Evolutionary conservation across 2,797 vertebrate species (phyloP).

Genomic region (Lithobates sylvaticus): DNA sequence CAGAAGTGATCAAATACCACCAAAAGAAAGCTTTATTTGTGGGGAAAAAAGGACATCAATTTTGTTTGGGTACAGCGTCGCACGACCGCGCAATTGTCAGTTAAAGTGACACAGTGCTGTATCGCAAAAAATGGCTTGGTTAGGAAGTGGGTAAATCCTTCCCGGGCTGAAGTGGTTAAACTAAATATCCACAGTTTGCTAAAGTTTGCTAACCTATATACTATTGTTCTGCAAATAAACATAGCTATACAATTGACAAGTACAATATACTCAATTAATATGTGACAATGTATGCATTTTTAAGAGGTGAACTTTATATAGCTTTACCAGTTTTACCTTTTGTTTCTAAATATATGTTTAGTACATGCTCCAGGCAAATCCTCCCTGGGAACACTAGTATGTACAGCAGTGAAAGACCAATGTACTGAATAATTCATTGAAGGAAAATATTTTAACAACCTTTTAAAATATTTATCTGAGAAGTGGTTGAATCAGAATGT

Average conservation of each 20-base stretch:
- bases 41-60: too few species aligned
- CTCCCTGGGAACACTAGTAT: constrained; percentile 7
- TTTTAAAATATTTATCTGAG: constrained; percentile 47
- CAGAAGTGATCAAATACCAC: too few species aligned
- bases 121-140: too few species aligned
- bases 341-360: constrained; percentile 40
- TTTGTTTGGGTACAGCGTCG: too few species aligned
- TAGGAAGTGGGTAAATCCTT: too few species aligned
- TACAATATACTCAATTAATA: not conserved
- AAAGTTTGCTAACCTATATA: not conserved
- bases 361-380: constrained; percentile 41
- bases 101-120: too few species aligned
- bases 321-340: constrained; percentile 1
- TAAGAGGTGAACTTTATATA: not conserved
- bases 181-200: too few species aligned
- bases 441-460: constrained; percentile 30
- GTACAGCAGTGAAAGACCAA: constrained; percentile 23
- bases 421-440: constrained; percentile 35
- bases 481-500: constrained; percentile 6
- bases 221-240: not conserved
- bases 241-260: not conserved
- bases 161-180: too few species aligned
- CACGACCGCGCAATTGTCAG: too few species aligned
- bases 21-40: too few species aligned
- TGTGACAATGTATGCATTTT: constrained; percentile 10